Evolutionary conservation across 2,888 invertebrate genomes (phyloP), one percentile per base, ranked within the genome.

Genomic region (Oscheius myriophilus): DNA sequence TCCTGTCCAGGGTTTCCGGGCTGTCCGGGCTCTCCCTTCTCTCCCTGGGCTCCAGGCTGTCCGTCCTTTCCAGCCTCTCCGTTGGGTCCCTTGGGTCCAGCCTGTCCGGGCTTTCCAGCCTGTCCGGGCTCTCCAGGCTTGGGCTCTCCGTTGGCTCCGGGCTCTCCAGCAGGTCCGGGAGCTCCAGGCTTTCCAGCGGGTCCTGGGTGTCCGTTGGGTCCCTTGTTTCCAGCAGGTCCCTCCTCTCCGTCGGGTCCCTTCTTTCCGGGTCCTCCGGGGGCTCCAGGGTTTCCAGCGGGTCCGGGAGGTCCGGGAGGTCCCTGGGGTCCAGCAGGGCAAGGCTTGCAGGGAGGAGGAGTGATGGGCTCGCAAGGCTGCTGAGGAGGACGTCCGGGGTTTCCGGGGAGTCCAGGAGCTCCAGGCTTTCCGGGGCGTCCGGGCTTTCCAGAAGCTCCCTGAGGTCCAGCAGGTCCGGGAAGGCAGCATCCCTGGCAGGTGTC

Each of bases 311-410:
- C 81, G 61, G 76, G 68, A 61, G 75, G 72, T 67, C 80, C 76
- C 25, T 72, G 69, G 64, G 74, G 70, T 69, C 82, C 75, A 63
- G 71, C 73, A 55, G 85, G 85, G 78, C 85, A 85, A 39, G 85
- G 85, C 72, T 83, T 83, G 79, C 85, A 86, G 52, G 86, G 86
- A 61, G 85, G 84, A 55, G 84, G 84, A 33, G 86, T 86, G 71
- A 84, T 76, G 53, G 85, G 84, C 72, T 80, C 80, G 72, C 82
- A 82, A 55, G 81, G 81, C 76, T 76, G 76, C 73, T 75, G 74
- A 66, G 84, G 83, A 58, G 84, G 84, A 54, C 84, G 78, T 70
- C 84, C 84, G 59, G 84, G 84, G 71, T 83, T 83, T 69, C 85
- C 85, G 62, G 84, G 84, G 53, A 82, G 76, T 67, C 85, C 85